A percentile compares a stretch with the other conserved stretches of the same genome.
These are phyloP conservation scores for Oncorhynchus clarkii DNA, from an alignment of 2,113 vertebrate species.

Conservation along the genomic window DNA sequence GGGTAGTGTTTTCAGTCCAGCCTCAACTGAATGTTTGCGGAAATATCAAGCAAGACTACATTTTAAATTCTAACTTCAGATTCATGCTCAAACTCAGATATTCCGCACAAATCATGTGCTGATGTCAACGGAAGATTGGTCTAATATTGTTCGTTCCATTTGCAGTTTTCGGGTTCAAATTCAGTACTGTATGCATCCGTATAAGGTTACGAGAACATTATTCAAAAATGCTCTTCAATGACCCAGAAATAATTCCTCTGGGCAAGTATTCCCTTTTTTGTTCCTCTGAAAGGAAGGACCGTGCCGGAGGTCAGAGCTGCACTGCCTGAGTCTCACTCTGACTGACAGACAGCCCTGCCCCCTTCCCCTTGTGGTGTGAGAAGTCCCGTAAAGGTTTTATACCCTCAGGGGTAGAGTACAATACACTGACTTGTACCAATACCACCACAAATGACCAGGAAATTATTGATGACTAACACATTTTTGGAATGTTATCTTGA, in stretches of 20 bases:
- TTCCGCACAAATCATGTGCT: too few relatives aligned
- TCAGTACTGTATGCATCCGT: too few relatives aligned
- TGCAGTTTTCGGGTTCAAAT: not conserved
- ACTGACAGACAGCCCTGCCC: slow-evolving; percentile 17
- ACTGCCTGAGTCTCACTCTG: slow-evolving; percentile 15
- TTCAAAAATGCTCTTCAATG: not conserved
- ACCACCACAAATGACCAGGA: not conserved
- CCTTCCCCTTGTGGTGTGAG: slow-evolving; percentile 3
- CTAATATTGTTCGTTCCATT: not conserved
- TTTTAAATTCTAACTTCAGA: too few relatives aligned
- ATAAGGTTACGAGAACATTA: not conserved
- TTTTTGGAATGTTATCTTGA: too few relatives aligned
- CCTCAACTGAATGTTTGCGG: too few relatives aligned
- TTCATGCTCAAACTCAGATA: too few relatives aligned
- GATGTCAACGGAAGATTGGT: too few relatives aligned
- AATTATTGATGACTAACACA: too few relatives aligned
- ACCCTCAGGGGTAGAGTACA: not conserved
- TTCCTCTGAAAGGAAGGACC: slow-evolving; percentile 5
- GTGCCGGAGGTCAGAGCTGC: slow-evolving; percentile 30
- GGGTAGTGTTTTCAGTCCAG: too few relatives aligned
- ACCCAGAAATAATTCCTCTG: slow-evolving; percentile 12
- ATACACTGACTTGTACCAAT: not conserved
- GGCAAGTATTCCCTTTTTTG: not conserved
- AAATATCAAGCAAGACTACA: too few relatives aligned
- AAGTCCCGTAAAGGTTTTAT: slow-evolving; percentile 2